phyloP scores from a whole-genome alignment of 2,113 vertebrate genomes.

The Malaclemys terrapin region DNA sequence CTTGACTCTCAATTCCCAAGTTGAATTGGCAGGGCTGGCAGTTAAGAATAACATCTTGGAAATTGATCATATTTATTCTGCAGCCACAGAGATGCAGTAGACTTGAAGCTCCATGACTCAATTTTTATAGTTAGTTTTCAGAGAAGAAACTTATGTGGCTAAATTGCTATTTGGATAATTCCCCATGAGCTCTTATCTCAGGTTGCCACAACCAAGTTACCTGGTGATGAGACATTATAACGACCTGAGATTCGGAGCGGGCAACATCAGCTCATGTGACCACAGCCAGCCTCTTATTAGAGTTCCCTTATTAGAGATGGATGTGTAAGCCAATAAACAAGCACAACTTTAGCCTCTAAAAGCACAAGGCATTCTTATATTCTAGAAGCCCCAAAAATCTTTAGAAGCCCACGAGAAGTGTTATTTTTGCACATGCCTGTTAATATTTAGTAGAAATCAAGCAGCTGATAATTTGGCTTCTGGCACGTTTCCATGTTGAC shows the following conservation, averaged over 20 bases:
- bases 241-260: not conserved
- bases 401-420: not conserved
- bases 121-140: not conserved
- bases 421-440: not conserved
- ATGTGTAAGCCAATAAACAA: not conserved
- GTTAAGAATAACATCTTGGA: not conserved
- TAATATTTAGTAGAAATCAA: slow-evolving; percentile 14
- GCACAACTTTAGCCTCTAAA: not conserved
- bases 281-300: not conserved
- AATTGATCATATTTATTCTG: not conserved
- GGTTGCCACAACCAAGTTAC: not conserved
- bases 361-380: not conserved
- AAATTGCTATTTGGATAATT: slow-evolving; percentile 4
- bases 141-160: not conserved
- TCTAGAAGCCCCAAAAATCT: not conserved
- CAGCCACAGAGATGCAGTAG: not conserved
- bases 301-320: not conserved
- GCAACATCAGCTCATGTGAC: not conserved
- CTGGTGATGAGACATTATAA: not conserved
- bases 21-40: not conserved
- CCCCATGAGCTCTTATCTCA: slow-evolving; percentile 19
- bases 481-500: slow-evolving; percentile 42
- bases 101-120: not conserved
- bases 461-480: slow-evolving; percentile 50
- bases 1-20: not conserved